Base-by-base conservation (phyloP, 1,140 invertebrate genomes). In the Trichoplusia ni region DNA sequence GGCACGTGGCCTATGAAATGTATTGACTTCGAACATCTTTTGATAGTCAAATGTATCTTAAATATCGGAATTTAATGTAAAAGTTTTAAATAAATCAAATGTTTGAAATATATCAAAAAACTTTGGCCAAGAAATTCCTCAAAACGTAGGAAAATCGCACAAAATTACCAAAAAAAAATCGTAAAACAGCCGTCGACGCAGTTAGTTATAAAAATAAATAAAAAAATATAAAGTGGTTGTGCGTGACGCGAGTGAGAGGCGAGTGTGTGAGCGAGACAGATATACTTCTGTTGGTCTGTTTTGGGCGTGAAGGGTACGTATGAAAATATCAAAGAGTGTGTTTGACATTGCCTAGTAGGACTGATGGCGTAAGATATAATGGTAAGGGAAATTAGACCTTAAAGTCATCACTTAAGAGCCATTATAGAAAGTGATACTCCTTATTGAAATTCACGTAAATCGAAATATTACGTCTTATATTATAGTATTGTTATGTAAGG, bases 141-240 rank as follows among this genome's bases (percentile, higher is more conserved):
- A 1, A 2, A 33, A 33, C 9, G 8, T 33, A 2, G 13, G 11
- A 25, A 14, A n/a, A n/a, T 29, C 25, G 46, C 46, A 49, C 46
- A 49, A 49, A 29, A 29, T 49, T 18, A 18, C 3, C 16, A 4
- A 29, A 16, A n/a, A 42, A 21, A 1, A 27, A n/a, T n/a, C n/a
- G n/a, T n/a, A n/a, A n/a, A n/a, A n/a, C n/a, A 27, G 42, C 23
- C 44, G 44, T 27, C 44, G 44, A 13, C 44, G 44, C 6, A 27
- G 23, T 47, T 47, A 47, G 44, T 47, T 47, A 44, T 44, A 29
- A 27, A 47, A 47, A 47, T 47, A 47, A 47, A 47, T 47, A 47
- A 47, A 47, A 40, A 47, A 47, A 47, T 29, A 29, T 29, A 47
- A 47, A 47, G 44, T 25, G 44, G 44, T 47, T 47, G 44, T 47